Evolutionary conservation across 2,797 vertebrate species (phyloP), one percentile per base, ranked within the genome.

Genomic region (Tenualosa thibaudeaui): DNA sequence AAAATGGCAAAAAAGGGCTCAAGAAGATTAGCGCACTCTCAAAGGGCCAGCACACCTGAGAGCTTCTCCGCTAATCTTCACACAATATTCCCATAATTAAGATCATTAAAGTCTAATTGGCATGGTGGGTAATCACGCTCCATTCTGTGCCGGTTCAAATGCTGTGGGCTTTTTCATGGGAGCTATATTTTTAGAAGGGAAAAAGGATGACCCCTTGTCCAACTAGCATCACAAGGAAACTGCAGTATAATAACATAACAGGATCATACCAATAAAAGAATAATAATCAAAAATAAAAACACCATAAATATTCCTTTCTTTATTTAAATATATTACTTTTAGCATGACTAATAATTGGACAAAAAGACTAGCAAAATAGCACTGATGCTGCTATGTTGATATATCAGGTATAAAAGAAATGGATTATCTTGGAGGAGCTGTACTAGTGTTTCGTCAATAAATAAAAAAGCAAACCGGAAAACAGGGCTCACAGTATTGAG

Each of bases 41-140:
- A 50, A 75, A 84, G 82, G 86, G 71, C 53, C 86, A 84, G 81
- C 84, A 46, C 71, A 88, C 56, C 78, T 84, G 58, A 86, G 83
- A 86, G 15, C 53, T 82, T 68, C 46, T 81, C 53, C 83, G 43
- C 83, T 83, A 82, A 84, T 88, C 43, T 89, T 68, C 84, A 75
- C 37, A 87, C 87, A 65, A 85, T 88, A 40, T 81, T 65, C 81
- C 83, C 71, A 26, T 84, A 86, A 90, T 87, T 86, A 88, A 50
- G 86, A 50, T 86, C 83, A 86, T 86, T 84, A 82, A 40, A 82
- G 56, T 43, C 65, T 83, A 83, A 86, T 83, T 51, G 84, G 6
- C 85, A 81, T 26, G 82, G 50, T 81, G 82, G 49, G 26, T 81
- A 82, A 85, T 87, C 85, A 84, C 5, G 83, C 50, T 43, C 81